Percentiles rank a stretch among this genome's conserved stretches.
Evolutionary conservation across 2,113 vertebrate species (phyloP).

Genomic region (Maccullochella peelii): DNA sequence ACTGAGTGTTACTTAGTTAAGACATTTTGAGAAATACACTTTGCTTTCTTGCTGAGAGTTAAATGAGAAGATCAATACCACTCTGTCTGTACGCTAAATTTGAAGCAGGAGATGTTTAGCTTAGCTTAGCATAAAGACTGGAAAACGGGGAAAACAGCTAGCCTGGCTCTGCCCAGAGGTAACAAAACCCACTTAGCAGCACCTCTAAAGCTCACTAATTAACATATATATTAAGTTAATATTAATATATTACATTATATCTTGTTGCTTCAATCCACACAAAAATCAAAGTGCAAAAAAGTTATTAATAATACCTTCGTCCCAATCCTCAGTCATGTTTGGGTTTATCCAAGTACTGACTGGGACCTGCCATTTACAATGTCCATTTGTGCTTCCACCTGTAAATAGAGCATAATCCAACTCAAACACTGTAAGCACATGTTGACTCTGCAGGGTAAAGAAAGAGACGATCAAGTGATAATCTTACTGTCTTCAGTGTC

Average conservation of each 20-base stretch:
- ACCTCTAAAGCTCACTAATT: background rate
- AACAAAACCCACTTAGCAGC: background rate
- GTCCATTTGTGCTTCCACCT: conserved; percentile 14
- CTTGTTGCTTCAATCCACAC: background rate
- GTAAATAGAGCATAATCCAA: background rate
- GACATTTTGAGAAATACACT: background rate
- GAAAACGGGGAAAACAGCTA: background rate
- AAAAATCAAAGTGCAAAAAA: background rate
- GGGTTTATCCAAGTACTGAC: conserved; percentile 71
- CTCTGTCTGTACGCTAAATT: background rate
- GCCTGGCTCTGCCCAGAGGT: background rate
- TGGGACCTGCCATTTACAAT: conserved; percentile 62
- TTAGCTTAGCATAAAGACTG: background rate
- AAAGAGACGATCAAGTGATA: fast-evolving
- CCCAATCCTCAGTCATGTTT: conserved; percentile 78
- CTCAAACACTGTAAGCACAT: background rate
- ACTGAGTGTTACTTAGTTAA: background rate
- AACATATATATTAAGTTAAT: too few species aligned
- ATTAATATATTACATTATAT: too few species aligned
- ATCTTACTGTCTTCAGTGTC: conserved; percentile 60
- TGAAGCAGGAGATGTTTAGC: background rate
- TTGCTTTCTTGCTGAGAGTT: too few species aligned
- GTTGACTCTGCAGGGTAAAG: background rate
- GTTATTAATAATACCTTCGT: conserved; percentile 63
- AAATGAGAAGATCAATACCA: too few species aligned